Percentiles rank a stretch among this genome's conserved stretches.
Conservation (phyloP, 2,797 vertebrate genomes). For the Antrozous pallidus region DNA sequence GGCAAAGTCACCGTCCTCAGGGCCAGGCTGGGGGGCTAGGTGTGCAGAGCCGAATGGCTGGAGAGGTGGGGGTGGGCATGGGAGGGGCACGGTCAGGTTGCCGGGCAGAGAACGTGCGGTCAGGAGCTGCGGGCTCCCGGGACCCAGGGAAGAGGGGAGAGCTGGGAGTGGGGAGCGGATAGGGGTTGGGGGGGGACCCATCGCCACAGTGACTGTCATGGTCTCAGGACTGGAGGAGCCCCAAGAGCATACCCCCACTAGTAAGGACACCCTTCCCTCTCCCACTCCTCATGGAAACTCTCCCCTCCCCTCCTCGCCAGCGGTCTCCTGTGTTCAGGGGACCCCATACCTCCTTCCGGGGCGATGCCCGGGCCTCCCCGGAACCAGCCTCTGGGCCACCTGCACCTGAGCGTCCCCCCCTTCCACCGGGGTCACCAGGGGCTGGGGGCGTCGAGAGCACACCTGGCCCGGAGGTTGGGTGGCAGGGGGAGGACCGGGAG, state of each 20-base stretch:
- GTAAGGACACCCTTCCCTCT: too few species aligned
- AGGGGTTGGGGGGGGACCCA: accelerated
- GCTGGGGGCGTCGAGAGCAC: not conserved
- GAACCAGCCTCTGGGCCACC: not conserved
- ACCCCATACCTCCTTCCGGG: too few species aligned
- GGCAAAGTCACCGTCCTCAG: not conserved
- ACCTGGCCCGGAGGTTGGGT: accelerated
- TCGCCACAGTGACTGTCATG: too few species aligned
- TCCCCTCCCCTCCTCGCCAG: too few species aligned
- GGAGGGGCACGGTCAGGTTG: accelerated
- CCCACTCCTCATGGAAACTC: too few species aligned
- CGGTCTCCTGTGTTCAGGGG: too few species aligned
- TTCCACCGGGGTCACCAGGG: not conserved
- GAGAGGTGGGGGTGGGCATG: too few species aligned
- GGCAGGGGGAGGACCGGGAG: not conserved
- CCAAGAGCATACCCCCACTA: too few species aligned
- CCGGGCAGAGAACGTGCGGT: accelerated
- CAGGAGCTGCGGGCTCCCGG: not conserved
- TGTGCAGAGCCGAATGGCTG: too few species aligned
- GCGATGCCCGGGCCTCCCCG: too few species aligned
- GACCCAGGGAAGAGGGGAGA: accelerated
- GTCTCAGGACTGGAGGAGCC: too few species aligned
- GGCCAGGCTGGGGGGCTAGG: too few species aligned
- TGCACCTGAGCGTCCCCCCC: not conserved
- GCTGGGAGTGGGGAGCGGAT: accelerated